Evolutionary conservation across 2,888 invertebrate genomes (phyloP), one percentile per base, ranked within the genome.

Genomic region (Euproctis similis): DNA sequence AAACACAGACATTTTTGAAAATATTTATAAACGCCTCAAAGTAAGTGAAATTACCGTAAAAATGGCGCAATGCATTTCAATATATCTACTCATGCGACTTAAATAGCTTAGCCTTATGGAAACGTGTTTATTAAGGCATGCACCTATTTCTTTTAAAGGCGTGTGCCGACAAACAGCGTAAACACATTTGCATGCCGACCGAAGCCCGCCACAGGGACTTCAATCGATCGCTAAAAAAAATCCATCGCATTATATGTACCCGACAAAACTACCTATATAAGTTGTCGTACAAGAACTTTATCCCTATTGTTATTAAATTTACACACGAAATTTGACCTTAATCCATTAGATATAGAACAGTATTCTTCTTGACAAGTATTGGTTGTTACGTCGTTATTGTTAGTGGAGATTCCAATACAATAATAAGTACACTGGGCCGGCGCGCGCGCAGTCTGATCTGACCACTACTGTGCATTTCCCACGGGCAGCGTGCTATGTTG

Each of bases 401-500:
- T 52, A 49, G 50, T 45, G 50, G 51, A 73, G 77, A 70, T 70
- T 70, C 67, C 70, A 72, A 74, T 76, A 78, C 82, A 81, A 82
- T 82, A 82, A 81, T 81, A 80, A 80, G 80, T 80, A 81, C 82
- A 80, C 71, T 76, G 82, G 84, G 81, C 75, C 76, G 80, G 80
- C 84, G 85, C 81, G 81, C 82, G 80, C 81, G 78, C 77, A 66
- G 66, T 71, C 77, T 74, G 76, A 73, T 81, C 82, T 78, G 84
- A 80, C 84, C 84, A 84, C 85, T 85, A 82, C 85, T 85, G 85
- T 85, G 82, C 85, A 85, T 78, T 85, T 85, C 85, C 85, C 85
- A 85, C 85, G 85, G 77, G 75, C 74, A 73, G 70, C 66, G 65
- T 65, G 59, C 55, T 61, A 45, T 37, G 46, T 63, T 41, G 51